Evolutionary conservation across 1,140 invertebrate genomes (phyloP).

Genomic region (Eriocheir sinensis): DNA sequence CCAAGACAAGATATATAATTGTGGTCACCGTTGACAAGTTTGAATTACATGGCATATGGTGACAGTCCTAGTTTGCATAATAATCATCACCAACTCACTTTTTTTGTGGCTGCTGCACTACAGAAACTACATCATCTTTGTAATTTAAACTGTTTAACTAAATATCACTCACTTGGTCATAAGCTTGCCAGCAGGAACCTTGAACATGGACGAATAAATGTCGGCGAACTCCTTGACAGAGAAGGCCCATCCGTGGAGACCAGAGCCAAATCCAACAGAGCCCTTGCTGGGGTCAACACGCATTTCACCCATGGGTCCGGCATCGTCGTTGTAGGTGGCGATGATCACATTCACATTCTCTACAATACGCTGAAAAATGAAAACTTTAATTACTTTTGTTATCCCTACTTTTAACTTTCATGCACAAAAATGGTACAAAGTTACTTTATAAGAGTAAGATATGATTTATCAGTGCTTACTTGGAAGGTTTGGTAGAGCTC

Average conservation of each 20-base stretch:
- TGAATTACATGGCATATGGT: no score
- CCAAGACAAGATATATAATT: no score
- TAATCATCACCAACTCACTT: no score
- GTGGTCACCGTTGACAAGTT: no score
- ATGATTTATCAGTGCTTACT: slow-evolving; percentile 63
- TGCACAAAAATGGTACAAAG: no score
- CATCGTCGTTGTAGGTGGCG: slow-evolving; percentile 98
- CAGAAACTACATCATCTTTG: background rate
- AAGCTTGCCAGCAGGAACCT: slow-evolving; percentile 97
- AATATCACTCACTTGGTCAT: slow-evolving; percentile 88
- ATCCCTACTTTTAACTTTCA: background rate
- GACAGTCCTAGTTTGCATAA: no score
- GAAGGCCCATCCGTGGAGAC: slow-evolving; percentile 99
- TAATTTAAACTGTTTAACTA: background rate
- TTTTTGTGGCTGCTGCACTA: no score
- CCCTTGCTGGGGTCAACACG: slow-evolving; percentile 98
- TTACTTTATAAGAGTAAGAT: no score
- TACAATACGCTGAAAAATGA: slow-evolving; percentile 91
- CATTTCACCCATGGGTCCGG: slow-evolving; percentile 99
- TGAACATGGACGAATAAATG: slow-evolving; percentile 99
- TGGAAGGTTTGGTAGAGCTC: slow-evolving; percentile 99
- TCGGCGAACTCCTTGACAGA: slow-evolving; percentile 99
- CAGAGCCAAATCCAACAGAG: slow-evolving; percentile 99
- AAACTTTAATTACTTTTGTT: background rate
- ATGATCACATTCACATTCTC: slow-evolving; percentile 99